These are phyloP conservation scores for Orchesella flavescens DNA, from an alignment of 2,888 invertebrate genomes.

Conservation along the genomic window DNA sequence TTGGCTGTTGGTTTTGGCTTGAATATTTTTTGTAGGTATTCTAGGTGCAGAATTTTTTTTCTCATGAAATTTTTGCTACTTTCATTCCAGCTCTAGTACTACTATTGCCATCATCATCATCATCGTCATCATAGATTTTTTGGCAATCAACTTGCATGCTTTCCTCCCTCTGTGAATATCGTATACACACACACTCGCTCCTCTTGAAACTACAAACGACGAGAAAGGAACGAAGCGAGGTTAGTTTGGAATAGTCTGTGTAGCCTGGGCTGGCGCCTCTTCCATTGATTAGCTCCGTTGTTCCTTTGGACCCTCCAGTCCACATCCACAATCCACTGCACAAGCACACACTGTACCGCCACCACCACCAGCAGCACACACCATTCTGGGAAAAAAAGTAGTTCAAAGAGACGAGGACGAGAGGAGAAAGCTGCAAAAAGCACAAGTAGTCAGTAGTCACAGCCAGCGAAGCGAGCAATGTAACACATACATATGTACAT, in stretches of 20 bases:
- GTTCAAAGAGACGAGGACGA: background rate
- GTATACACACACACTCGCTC: too few relatives aligned
- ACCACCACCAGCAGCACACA: background rate
- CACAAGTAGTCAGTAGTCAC: background rate
- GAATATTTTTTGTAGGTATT: too few relatives aligned
- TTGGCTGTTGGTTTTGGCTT: too few relatives aligned
- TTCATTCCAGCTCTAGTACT: too few relatives aligned
- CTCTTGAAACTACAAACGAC: too few relatives aligned
- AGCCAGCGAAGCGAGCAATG: conserved; percentile 48
- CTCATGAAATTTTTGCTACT: too few relatives aligned
- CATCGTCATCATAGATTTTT: background rate
- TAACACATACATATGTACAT: background rate
- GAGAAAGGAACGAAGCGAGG: conserved; percentile 1
- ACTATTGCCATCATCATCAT: background rate
- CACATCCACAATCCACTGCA: background rate
- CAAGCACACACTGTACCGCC: background rate
- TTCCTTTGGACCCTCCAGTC: conserved; percentile 41
- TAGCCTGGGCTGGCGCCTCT: conserved; percentile 50
- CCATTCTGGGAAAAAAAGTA: background rate
- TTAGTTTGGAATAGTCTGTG: conserved; percentile 16
- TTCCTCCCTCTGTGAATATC: background rate
- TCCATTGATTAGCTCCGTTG: conserved; percentile 53
- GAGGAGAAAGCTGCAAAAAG: conserved; percentile 2
- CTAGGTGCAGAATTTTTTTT: too few relatives aligned
- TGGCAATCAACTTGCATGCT: conserved; percentile 1